phyloP scores from a whole-genome alignment of 2,797 vertebrate genomes.

The Xenentodon cancila region DNA sequence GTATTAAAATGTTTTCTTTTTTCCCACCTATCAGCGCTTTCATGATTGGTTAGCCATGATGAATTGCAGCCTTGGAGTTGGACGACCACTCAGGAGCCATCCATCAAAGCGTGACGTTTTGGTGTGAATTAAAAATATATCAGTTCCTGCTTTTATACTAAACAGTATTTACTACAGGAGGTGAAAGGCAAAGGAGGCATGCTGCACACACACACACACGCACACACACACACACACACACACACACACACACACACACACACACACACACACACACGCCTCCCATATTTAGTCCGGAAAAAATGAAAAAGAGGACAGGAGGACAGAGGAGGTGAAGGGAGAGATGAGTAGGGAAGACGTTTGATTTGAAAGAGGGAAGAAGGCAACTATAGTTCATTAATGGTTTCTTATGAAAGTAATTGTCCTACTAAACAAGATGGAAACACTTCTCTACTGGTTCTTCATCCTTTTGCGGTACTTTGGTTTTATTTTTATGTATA shows the following conservation, averaged over 20 bases:
- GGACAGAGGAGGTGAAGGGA: background rate
- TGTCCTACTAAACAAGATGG: too few relatives aligned
- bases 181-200: slow-evolving; percentile 29
- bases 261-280: slow-evolving; percentile 1
- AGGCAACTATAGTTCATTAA: too few relatives aligned
- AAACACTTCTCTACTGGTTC: too few relatives aligned
- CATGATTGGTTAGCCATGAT: slow-evolving; percentile 46
- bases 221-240: slow-evolving; percentile 7
- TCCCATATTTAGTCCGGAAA: slow-evolving; percentile 82
- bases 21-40: slow-evolving; percentile 32
- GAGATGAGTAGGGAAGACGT: background rate
- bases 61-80: slow-evolving; percentile 39
- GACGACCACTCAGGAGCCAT: slow-evolving; percentile 17
- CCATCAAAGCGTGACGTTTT: slow-evolving; percentile 46
- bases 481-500: too few relatives aligned
- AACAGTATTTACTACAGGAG: slow-evolving; percentile 26
- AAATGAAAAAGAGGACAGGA: slow-evolving; percentile 17
- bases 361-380: background rate
- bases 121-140: slow-evolving; percentile 63
- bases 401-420: too few relatives aligned
- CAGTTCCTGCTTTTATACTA: slow-evolving; percentile 24
- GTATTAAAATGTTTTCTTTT: background rate
- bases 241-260: too few relatives aligned
- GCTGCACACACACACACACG: slow-evolving; percentile 43
- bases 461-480: too few relatives aligned